A percentile compares a stretch with the other conserved stretches of the same genome.
Evolutionary conservation across 2,113 vertebrate species (phyloP).

Genomic region (Leucoraja erinaceus): DNA sequence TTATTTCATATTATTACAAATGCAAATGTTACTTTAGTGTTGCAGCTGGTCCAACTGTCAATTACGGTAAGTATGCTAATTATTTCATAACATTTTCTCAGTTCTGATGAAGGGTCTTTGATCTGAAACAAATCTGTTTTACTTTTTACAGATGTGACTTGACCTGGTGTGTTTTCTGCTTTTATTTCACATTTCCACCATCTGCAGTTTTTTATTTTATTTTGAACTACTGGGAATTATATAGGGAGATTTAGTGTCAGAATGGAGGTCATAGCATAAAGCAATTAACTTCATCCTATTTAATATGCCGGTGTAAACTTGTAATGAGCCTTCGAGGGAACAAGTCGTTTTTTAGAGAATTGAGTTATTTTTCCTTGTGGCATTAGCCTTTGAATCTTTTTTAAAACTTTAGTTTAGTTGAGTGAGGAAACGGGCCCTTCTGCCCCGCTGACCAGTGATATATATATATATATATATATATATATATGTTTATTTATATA

Average conservation of each 20-base stretch:
- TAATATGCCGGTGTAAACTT: neutral
- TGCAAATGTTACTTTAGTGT: neutral
- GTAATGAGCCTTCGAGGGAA: neutral
- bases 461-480: too few species aligned
- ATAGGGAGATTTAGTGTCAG: neutral
- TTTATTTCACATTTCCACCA: too few species aligned
- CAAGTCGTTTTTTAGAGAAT: neutral
- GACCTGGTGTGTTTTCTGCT: too few species aligned
- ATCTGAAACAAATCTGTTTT: too few species aligned
- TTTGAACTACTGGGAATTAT: neutral
- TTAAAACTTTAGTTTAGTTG: too few species aligned
- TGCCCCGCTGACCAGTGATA: too few species aligned
- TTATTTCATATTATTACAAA: neutral
- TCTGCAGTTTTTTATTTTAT: too few species aligned
- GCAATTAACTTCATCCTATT: neutral
- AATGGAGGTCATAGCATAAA: neutral
- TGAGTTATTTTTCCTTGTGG: neutral
- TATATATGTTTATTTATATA: too few species aligned
- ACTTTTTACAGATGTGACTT: too few species aligned
- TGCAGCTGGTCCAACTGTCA: neutral
- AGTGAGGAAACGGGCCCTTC: too few species aligned
- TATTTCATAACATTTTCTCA: too few species aligned
- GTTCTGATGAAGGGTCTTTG: too few species aligned
- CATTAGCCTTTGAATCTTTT: neutral
- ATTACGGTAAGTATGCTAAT: neutral